phyloP scores from a whole-genome alignment of 2,888 invertebrate species.

The Thysanoteuthis rhombus region DNA sequence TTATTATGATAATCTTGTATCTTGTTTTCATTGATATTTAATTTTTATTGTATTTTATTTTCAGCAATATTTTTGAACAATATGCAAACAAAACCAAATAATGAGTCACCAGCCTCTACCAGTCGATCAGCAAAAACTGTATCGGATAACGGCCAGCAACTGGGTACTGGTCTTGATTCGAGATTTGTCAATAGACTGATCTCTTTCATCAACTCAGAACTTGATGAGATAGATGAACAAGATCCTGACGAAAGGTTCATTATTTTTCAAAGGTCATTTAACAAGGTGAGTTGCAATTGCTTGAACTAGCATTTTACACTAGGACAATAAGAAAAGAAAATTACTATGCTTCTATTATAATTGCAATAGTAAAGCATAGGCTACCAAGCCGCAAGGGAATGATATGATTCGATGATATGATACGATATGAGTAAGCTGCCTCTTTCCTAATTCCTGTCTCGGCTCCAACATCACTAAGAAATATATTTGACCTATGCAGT shows the following conservation, averaged over 20 bases:
- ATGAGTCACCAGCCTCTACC: background rate
- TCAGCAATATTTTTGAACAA: no score
- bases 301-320: background rate
- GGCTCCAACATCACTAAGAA: no score
- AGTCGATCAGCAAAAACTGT: background rate
- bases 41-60: background rate
- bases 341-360: no score
- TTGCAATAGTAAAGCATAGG: no score
- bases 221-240: constrained; percentile 48
- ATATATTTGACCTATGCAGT: no score
- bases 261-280: constrained; percentile 62
- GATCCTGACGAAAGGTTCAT: constrained; percentile 62
- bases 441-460: no score
- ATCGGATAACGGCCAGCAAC: background rate
- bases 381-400: no score
- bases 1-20: no score
- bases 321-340: no score
- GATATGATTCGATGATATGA: no score
- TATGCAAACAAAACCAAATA: background rate
- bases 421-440: no score
- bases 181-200: constrained; percentile 56
- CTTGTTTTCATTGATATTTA: background rate
- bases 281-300: constrained; percentile 50
- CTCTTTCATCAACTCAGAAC: constrained; percentile 58
- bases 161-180: constrained; percentile 53